Conservation (phyloP, 1,140 invertebrate species). For the Drosophila ficusphila region DNA sequence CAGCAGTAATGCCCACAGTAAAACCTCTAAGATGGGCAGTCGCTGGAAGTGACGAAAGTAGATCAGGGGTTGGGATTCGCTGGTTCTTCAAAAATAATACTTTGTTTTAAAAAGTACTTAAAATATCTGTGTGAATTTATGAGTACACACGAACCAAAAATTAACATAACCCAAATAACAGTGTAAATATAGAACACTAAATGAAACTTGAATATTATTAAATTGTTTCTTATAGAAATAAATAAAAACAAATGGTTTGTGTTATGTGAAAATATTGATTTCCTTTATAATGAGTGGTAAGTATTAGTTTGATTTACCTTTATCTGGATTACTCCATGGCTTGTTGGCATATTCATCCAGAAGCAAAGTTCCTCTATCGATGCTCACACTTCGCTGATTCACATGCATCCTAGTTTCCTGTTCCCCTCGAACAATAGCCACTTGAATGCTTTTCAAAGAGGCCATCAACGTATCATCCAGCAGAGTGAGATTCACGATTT, state of each 20-base stretch:
- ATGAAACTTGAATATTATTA: neutral
- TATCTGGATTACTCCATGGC: constrained; percentile 93
- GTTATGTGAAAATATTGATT: no score
- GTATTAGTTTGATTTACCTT: constrained; percentile 85
- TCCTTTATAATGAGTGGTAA: no score
- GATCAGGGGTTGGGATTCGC: neutral
- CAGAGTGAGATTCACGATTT: constrained; percentile 92
- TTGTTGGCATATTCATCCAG: constrained; percentile 91
- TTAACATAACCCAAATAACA: neutral
- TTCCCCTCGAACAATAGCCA: constrained; percentile 90
- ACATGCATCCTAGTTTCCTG: constrained; percentile 92
- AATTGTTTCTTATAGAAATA: neutral
- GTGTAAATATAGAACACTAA: neutral
- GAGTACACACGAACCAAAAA: neutral
- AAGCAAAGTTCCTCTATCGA: constrained; percentile 89
- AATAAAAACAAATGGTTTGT: neutral
- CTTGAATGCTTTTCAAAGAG: constrained; percentile 92
- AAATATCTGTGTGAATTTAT: neutral
- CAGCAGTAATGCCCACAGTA: constrained; percentile 52
- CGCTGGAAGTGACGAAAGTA: constrained; percentile 78
- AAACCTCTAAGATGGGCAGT: constrained; percentile 63
- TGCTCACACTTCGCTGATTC: constrained; percentile 90
- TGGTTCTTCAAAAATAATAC: neutral
- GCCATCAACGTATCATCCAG: constrained; percentile 89
- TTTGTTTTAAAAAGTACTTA: neutral